phyloP scores from a whole-genome alignment of 2,888 invertebrate species.

The Melinaea marsaeus region DNA sequence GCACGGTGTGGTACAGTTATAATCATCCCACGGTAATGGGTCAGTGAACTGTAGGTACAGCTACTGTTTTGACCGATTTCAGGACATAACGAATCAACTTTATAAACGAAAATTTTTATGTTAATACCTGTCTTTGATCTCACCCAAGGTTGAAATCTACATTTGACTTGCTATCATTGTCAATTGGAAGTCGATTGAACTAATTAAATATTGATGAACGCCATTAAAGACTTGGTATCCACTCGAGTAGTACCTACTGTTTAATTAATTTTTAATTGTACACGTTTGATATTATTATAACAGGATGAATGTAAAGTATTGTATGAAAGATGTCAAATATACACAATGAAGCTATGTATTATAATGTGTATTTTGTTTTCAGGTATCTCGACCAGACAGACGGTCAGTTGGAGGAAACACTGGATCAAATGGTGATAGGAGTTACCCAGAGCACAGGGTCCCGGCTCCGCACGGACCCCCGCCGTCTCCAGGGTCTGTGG shows the following conservation, averaged over 20 bases:
- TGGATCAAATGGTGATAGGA: slow-evolving; percentile 46
- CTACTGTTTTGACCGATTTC: slow-evolving; percentile 41
- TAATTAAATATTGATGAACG: slow-evolving; percentile 3
- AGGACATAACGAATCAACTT: slow-evolving; percentile 38
- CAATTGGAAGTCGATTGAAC: slow-evolving; percentile 23
- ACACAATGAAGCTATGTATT: neutral
- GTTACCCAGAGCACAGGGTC: slow-evolving; percentile 61
- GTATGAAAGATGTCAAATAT: neutral
- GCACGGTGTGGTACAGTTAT: slow-evolving; percentile 56
- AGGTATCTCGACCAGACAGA: slow-evolving; percentile 61
- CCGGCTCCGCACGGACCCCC: slow-evolving; percentile 67
- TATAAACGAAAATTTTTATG: too few relatives aligned
- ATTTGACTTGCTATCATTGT: slow-evolving; percentile 11
- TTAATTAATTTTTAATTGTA: neutral
- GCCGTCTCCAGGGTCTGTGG: slow-evolving; percentile 62
- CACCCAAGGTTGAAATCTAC: slow-evolving; percentile 17
- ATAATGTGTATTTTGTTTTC: slow-evolving; percentile 28
- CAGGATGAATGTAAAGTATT: neutral
- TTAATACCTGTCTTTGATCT: slow-evolving; percentile 38
- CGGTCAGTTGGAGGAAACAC: slow-evolving; percentile 56
- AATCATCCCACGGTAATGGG: slow-evolving; percentile 52
- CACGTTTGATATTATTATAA: neutral
- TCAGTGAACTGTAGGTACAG: slow-evolving; percentile 66
- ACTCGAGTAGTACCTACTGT: neutral
- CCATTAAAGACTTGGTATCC: neutral